phyloP scores from a whole-genome alignment of 2,797 vertebrate genomes.

The Lemur catta region DNA sequence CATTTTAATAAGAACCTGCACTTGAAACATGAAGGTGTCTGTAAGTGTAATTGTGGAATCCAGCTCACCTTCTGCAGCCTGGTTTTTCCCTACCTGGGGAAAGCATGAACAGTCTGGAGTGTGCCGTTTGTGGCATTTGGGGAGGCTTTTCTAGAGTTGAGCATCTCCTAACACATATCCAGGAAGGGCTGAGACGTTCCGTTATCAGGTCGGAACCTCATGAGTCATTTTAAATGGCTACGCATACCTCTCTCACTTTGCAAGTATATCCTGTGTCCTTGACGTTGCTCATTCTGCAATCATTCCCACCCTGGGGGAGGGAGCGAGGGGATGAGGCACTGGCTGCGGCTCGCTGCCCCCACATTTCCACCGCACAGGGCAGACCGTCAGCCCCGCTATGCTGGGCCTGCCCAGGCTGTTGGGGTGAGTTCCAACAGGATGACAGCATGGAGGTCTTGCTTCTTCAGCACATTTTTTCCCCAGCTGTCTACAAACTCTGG shows the following conservation, averaged over 20 bases:
- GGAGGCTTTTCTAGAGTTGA: slow-evolving; percentile 30
- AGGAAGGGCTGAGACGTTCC: slow-evolving; percentile 5
- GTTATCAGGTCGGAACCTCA: neutral
- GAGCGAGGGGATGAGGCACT: neutral
- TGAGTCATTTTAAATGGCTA: slow-evolving; percentile 49
- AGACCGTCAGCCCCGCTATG: neutral
- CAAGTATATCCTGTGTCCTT: neutral
- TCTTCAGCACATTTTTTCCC: slow-evolving; percentile 65
- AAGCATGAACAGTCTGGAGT: neutral
- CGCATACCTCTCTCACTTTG: neutral
- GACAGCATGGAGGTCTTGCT: slow-evolving; percentile 38
- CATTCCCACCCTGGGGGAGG: neutral
- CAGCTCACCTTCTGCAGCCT: neutral
- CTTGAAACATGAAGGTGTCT: neutral
- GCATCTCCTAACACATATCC: neutral
- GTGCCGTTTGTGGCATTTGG: neutral
- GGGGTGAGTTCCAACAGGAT: neutral
- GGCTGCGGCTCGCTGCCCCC: neutral
- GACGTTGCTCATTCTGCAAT: slow-evolving; percentile 46
- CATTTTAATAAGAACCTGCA: neutral
- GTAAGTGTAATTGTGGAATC: neutral
- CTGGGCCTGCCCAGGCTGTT: neutral
- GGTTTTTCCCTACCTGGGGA: neutral
- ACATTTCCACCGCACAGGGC: neutral
- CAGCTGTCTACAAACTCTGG: slow-evolving; percentile 49